These are phyloP conservation scores for Ambastaia sidthimunki DNA, from an alignment of 2,797 vertebrate genomes.

Conservation along the genomic window DNA sequence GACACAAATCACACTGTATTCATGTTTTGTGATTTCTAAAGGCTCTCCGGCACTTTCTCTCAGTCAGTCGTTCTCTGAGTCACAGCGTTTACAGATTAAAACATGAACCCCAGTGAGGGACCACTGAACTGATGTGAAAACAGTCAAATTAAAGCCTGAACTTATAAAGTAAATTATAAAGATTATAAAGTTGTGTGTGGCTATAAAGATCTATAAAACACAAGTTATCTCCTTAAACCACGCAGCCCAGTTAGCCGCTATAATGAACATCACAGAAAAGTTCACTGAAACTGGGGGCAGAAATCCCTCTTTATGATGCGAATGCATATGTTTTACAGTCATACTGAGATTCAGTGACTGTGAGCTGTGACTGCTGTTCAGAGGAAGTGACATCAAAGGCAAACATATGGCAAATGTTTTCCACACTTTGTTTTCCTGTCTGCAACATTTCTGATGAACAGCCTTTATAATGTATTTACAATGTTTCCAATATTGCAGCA, in stretches of 20 bases:
- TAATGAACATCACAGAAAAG: no score
- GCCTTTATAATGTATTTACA: conserved; percentile 35
- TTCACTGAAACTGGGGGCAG: background rate
- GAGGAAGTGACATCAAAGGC: background rate
- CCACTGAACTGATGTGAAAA: conserved; percentile 50
- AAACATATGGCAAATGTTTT: conserved; percentile 11
- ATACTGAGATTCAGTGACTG: background rate
- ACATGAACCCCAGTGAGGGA: conserved; percentile 70
- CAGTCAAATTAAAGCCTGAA: conserved; percentile 49
- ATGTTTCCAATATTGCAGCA: conserved; percentile 40
- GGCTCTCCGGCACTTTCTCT: conserved; percentile 63
- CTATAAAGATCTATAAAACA: conserved; percentile 41
- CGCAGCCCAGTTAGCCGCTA: background rate
- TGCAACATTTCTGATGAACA: background rate
- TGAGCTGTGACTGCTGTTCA: background rate
- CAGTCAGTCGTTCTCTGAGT: conserved; percentile 66
- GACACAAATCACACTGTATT: conserved; percentile 68
- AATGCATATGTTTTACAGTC: background rate
- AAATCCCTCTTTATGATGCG: background rate
- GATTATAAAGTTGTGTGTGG: background rate
- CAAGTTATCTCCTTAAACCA: conserved; percentile 22
- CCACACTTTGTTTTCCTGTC: background rate
- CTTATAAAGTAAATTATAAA: background rate
- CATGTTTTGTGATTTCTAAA: conserved; percentile 81
- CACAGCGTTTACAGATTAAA: conserved; percentile 69